These are phyloP conservation scores for Camponotus pennsylvanicus DNA, from an alignment of 1,140 invertebrate genomes.

Conservation along the genomic window DNA sequence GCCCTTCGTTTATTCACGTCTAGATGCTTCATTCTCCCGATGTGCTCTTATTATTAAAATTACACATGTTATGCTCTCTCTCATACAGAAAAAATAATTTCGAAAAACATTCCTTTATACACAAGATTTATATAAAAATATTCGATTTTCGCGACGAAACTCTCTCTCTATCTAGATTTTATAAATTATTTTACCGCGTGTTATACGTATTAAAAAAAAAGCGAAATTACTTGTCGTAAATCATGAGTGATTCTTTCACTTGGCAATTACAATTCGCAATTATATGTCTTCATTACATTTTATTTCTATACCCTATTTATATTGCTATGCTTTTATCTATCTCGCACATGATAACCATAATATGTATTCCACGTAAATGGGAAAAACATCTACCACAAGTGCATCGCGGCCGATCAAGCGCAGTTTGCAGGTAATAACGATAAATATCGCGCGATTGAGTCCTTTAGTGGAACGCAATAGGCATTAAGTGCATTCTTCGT, in stretches of 20 bases:
- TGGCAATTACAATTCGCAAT: slow-evolving; percentile 8
- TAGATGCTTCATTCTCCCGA: slow-evolving; percentile 27
- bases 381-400: slow-evolving; percentile 39
- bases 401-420: slow-evolving; percentile 33
- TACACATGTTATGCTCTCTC: background rate
- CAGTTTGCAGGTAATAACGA: slow-evolving; percentile 52
- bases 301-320: background rate
- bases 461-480: slow-evolving; percentile 30
- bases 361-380: background rate
- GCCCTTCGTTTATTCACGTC: slow-evolving; percentile 49
- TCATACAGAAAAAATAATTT: background rate
- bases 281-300: slow-evolving; percentile 20
- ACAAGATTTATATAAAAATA: background rate
- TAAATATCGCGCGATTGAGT: slow-evolving; percentile 58
- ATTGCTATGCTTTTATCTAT: background rate
- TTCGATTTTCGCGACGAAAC: background rate
- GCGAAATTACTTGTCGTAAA: background rate
- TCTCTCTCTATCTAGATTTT: background rate
- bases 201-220: background rate
- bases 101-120: background rate
- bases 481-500: slow-evolving; percentile 44
- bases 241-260: background rate
- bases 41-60: slow-evolving; percentile 43
- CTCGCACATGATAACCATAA: slow-evolving; percentile 22
- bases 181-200: background rate